phyloP scores from a whole-genome alignment of 2,113 vertebrate genomes.

The Dicrurus megarhynchus region DNA sequence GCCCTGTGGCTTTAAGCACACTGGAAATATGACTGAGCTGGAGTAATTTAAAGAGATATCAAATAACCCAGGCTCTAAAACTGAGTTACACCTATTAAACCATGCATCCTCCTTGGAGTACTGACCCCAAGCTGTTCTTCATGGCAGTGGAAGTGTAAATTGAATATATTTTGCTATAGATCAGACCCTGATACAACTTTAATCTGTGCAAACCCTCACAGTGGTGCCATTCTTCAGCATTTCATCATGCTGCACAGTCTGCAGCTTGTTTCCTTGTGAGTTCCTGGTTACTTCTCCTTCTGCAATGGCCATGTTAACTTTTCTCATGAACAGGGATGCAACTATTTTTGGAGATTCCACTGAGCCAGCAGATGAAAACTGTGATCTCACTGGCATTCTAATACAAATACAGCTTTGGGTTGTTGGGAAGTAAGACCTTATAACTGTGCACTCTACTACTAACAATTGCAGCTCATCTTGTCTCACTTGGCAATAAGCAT shows the following conservation, averaged over 20 bases:
- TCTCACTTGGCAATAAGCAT: not conserved
- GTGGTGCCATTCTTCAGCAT: not conserved
- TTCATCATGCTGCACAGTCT: not conserved
- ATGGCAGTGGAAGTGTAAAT: not conserved
- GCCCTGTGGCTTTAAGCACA: not conserved
- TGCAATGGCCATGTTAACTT: not conserved
- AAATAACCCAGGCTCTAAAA: not conserved
- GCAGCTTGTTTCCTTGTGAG: not conserved
- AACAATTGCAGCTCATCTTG: not conserved
- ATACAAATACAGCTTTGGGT: not conserved
- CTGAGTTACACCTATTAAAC: not conserved
- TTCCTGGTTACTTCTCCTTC: not conserved
- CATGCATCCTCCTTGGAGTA: not conserved
- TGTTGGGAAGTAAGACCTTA: not conserved
- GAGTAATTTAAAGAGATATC: not conserved
- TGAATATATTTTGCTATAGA: not conserved
- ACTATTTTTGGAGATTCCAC: not conserved
- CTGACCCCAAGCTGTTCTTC: not conserved
- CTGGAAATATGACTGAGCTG: not conserved
- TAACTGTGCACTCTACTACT: fast-evolving
- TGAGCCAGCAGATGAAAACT: not conserved
- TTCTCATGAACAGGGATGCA: not conserved
- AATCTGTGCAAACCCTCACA: not conserved
- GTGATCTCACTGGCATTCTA: not conserved
- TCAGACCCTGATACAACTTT: not conserved